Conservation (phyloP, 2,888 invertebrate genomes). For the Stegophylla sp. region DNA sequence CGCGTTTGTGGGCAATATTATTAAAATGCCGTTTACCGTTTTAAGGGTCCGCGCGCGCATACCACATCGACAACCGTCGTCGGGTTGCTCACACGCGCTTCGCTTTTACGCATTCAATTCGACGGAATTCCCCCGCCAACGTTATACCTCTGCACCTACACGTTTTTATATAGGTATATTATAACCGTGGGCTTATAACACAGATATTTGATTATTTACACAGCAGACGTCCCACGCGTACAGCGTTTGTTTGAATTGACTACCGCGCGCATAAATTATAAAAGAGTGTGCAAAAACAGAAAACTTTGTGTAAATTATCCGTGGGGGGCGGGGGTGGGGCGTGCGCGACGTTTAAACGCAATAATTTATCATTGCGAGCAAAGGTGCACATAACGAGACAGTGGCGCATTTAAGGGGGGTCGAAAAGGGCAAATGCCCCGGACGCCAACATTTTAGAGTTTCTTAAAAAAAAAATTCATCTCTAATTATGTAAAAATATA, state of each 20-base stretch:
- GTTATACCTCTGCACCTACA: no score
- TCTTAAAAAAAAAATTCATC: no score
- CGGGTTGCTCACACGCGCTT: conserved; percentile 7
- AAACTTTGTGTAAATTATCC: background rate
- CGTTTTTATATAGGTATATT: background rate
- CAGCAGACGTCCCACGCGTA: background rate
- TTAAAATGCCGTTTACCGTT: conserved; percentile 31
- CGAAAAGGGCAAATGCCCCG: no score
- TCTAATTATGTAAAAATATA: no score
- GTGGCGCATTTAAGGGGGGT: no score
- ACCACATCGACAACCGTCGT: no score
- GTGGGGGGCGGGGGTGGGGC: no score
- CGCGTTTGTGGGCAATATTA: conserved; percentile 12
- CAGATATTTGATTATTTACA: conserved; percentile 33
- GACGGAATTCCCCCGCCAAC: conserved; percentile 27
- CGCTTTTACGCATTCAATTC: conserved; percentile 35
- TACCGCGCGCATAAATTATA: conserved; percentile 8
- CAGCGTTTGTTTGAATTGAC: conserved; percentile 26
- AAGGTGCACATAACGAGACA: background rate
- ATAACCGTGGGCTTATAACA: background rate
- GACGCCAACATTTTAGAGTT: no score
- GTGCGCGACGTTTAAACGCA: background rate
- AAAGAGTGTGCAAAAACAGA: background rate
- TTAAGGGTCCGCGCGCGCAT: conserved; percentile 25
- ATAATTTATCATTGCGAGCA: conserved; percentile 2